A percentile compares a stretch with the other conserved stretches of the same genome.
phyloP scores from a whole-genome alignment of 2,888 invertebrate genomes.

The Lamproptera curius region DNA sequence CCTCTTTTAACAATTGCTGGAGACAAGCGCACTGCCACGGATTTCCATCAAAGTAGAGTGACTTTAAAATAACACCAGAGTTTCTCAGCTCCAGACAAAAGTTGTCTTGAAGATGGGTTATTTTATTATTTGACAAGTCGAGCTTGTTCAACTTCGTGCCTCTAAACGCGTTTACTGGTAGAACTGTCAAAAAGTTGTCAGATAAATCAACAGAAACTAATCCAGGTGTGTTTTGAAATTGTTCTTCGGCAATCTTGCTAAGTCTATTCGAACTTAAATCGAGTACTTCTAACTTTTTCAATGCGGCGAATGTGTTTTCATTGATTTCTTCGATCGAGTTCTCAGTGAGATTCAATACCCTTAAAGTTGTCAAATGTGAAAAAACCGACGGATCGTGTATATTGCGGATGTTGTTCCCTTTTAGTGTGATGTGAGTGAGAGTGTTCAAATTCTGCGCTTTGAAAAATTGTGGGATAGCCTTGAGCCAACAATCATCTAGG shows the following conservation, averaged over 20 bases:
- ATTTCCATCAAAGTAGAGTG: slow-evolving; percentile 57
- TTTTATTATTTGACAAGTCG: slow-evolving; percentile 52
- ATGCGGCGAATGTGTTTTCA: slow-evolving; percentile 41
- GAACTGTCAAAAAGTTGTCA: slow-evolving; percentile 46
- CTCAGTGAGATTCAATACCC: slow-evolving; percentile 44
- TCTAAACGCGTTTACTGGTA: slow-evolving; percentile 52
- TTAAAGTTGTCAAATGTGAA: slow-evolving; percentile 41
- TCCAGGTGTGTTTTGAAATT: slow-evolving; percentile 44
- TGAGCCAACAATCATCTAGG: slow-evolving; percentile 43
- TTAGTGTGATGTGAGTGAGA: slow-evolving; percentile 45
- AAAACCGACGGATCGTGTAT: slow-evolving; percentile 36
- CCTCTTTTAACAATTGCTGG: slow-evolving; percentile 49
- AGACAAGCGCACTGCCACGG: slow-evolving; percentile 67
- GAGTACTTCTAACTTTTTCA: slow-evolving; percentile 46
- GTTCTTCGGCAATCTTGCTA: slow-evolving; percentile 40
- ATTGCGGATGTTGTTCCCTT: slow-evolving; percentile 46
- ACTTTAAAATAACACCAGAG: slow-evolving; percentile 45
- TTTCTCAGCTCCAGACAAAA: slow-evolving; percentile 57
- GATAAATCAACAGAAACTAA: slow-evolving; percentile 50
- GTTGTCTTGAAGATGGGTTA: slow-evolving; percentile 55
- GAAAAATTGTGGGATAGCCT: slow-evolving; percentile 47
- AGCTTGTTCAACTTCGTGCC: slow-evolving; percentile 48
- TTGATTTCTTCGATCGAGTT: slow-evolving; percentile 47
- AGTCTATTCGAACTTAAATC: slow-evolving; percentile 47
- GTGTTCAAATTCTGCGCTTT: slow-evolving; percentile 43